These are phyloP conservation scores for Adineta ricciae DNA, from an alignment of 2,888 invertebrate species.

Conservation along the genomic window DNA sequence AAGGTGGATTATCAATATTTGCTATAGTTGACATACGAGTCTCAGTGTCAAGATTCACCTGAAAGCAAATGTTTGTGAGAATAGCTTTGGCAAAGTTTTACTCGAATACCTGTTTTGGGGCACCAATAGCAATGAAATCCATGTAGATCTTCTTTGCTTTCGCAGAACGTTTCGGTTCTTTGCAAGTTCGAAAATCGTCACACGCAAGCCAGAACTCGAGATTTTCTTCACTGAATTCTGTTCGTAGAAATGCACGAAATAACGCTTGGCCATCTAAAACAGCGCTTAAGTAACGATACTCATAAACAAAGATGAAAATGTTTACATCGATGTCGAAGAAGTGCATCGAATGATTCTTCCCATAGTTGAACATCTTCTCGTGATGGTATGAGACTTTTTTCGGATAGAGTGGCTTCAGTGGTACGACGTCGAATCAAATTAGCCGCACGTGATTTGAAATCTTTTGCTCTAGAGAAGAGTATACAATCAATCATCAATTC, in stretches of 20 bases:
- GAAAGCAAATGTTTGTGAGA: conserved; percentile 30
- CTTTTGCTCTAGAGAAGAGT: conserved; percentile 48
- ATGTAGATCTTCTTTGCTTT: conserved; percentile 54
- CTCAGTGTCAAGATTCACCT: conserved; percentile 55
- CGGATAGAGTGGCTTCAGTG: conserved; percentile 50
- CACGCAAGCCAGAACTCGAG: conserved; percentile 57
- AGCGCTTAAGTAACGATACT: too few relatives aligned
- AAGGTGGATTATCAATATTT: conserved; percentile 49
- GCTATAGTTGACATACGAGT: conserved; percentile 48
- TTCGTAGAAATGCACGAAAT: conserved; percentile 54
- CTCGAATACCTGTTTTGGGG: conserved; percentile 56
- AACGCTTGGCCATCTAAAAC: conserved; percentile 55
- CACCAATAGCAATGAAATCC: conserved; percentile 54
- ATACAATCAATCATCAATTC: not conserved
- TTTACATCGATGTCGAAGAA: conserved; percentile 54
- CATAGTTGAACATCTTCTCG: conserved; percentile 44
- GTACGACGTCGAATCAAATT: conserved; percentile 51
- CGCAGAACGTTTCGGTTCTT: conserved; percentile 45
- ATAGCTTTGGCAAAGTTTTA: too few relatives aligned
- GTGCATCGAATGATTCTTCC: conserved; percentile 52
- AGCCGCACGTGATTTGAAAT: conserved; percentile 51
- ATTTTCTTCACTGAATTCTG: conserved; percentile 57
- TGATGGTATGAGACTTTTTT: conserved; percentile 34
- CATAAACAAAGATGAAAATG: not conserved
- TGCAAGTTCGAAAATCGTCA: conserved; percentile 51